Percentiles rank a stretch among this genome's conserved stretches.
Conservation (phyloP, 2,113 vertebrate genomes). For the Lophura nycthemera region DNA sequence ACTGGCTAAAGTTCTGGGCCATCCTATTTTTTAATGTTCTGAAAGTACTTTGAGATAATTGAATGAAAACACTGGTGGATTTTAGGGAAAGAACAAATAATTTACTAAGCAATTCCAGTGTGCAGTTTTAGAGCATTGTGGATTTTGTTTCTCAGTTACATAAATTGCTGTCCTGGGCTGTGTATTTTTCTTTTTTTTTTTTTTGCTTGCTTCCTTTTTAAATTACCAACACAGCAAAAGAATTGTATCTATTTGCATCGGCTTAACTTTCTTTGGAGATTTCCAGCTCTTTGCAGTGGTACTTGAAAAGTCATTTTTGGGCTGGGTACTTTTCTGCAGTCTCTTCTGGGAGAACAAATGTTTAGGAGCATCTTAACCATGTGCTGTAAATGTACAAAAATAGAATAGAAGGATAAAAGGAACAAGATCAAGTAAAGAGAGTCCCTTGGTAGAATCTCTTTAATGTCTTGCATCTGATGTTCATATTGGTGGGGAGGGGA, state of each 20-base stretch:
- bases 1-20: background rate
- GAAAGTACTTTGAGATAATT: slow-evolving; percentile 27
- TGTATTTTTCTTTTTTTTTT: background rate
- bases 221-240: slow-evolving; percentile 14
- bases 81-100: slow-evolving; percentile 7
- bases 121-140: background rate
- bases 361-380: slow-evolving; percentile 47
- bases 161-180: slow-evolving; percentile 29
- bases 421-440: background rate
- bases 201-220: background rate
- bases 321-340: background rate
- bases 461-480: slow-evolving; percentile 68
- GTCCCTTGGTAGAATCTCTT: slow-evolving; percentile 53
- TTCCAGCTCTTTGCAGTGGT: background rate
- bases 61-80: slow-evolving; percentile 24
- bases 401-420: slow-evolving; percentile 58
- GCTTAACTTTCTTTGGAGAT: slow-evolving; percentile 18
- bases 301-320: slow-evolving; percentile 1
- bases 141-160: slow-evolving; percentile 26
- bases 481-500: slow-evolving; percentile 41
- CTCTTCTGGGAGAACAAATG: slow-evolving; percentile 50
- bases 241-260: slow-evolving; percentile 26
- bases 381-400: slow-evolving; percentile 54
- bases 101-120: slow-evolving; percentile 5
- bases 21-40: slow-evolving; percentile 15